Evolutionary conservation across 2,888 invertebrate species (phyloP).

Genomic region (Drosophila melanosoma): DNA sequence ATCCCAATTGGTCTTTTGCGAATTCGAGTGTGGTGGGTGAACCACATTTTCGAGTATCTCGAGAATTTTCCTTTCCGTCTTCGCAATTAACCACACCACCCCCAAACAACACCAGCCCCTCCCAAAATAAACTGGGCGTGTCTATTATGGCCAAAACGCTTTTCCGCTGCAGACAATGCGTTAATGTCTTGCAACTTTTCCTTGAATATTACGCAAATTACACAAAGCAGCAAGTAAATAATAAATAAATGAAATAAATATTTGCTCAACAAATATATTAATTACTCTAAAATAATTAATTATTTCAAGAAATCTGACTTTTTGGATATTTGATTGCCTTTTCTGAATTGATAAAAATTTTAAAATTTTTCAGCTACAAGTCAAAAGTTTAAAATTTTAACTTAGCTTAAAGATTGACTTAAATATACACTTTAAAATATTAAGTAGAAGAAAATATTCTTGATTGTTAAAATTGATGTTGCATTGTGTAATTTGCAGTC

Average conservation of each 20-base stretch:
- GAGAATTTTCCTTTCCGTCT: constrained; percentile 34
- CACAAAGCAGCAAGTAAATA: background rate
- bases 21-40: constrained; percentile 5
- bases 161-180: constrained; percentile 11
- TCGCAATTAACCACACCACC: constrained; percentile 17
- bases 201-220: constrained; percentile 9
- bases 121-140: constrained; percentile 41
- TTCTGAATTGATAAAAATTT: background rate
- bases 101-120: background rate
- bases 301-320: background rate
- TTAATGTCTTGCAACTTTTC: constrained; percentile 12
- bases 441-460: background rate
- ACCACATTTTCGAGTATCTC: constrained; percentile 4
- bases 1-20: background rate
- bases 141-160: constrained; percentile 11
- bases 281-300: background rate
- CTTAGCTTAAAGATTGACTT: background rate
- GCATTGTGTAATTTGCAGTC: constrained; percentile 3
- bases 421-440: background rate
- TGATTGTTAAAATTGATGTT: background rate
- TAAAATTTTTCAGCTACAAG: background rate
- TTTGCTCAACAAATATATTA: background rate
- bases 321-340: background rate
- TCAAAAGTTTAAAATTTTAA: background rate
- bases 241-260: background rate